Evolutionary conservation across 2,797 vertebrate species (phyloP).

Genomic region (Mus minutoides): DNA sequence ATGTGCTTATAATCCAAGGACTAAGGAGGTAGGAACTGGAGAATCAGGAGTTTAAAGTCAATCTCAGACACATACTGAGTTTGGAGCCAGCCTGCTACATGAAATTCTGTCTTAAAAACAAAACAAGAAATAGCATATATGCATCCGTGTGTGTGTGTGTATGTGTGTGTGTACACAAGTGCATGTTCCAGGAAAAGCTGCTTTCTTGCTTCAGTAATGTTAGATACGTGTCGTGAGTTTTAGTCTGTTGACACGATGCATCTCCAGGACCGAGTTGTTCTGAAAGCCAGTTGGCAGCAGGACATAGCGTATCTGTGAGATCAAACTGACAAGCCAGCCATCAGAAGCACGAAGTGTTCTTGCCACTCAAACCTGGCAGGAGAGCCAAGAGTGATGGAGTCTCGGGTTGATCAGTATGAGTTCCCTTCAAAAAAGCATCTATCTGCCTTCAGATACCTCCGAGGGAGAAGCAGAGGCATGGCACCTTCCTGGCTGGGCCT

Average conservation of each 20-base stretch:
- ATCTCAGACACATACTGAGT: not conserved
- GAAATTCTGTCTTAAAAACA: not conserved
- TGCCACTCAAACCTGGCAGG: not conserved
- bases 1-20: not conserved
- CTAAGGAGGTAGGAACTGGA: not conserved
- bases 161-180: not conserved
- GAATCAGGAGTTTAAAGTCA: not conserved
- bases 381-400: not conserved
- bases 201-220: not conserved
- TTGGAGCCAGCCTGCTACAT: not conserved
- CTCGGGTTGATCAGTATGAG: not conserved
- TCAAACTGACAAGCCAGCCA: not conserved
- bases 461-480: not conserved
- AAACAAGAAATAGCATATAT: not conserved
- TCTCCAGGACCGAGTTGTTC: not conserved
- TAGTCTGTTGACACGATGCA: not conserved
- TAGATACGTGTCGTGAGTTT: not conserved
- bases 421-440: conserved; percentile 26
- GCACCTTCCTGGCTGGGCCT: not conserved
- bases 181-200: not conserved
- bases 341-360: fast-evolving
- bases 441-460: not conserved
- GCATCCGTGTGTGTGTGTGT: not conserved
- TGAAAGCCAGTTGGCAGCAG: not conserved
- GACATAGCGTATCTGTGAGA: fast-evolving